These are phyloP conservation scores for Elgaria multicarinata DNA, from an alignment of 2,113 vertebrate species.

Conservation along the genomic window DNA sequence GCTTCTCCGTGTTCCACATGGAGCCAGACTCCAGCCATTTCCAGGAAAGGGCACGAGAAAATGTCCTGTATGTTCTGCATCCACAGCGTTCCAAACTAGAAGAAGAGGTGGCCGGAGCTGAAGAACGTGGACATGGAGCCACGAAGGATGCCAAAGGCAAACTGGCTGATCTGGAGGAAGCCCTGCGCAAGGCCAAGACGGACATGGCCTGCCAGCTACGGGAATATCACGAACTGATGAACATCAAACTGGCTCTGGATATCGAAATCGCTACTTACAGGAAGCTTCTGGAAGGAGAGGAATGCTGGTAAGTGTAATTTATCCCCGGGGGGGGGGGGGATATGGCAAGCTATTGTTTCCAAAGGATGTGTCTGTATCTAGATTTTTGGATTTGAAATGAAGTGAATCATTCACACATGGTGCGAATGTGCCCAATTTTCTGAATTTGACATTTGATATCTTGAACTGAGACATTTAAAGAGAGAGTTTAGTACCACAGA, in stretches of 20 bases:
- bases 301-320: constrained; percentile 78
- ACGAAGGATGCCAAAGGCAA: constrained; percentile 85
- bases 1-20: neutral
- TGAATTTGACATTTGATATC: neutral
- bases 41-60: neutral
- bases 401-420: neutral
- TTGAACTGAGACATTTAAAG: neutral
- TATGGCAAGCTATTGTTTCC: neutral
- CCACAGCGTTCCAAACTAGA: constrained; percentile 76
- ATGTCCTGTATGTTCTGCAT: neutral
- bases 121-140: constrained; percentile 85
- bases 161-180: constrained; percentile 85
- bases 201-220: constrained; percentile 90
- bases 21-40: neutral
- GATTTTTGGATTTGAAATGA: neutral
- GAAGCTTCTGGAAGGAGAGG: constrained; percentile 95
- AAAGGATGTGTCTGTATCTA: neutral
- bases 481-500: neutral
- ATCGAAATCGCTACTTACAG: constrained; percentile 95
- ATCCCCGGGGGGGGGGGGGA: no score
- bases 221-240: constrained; percentile 94
- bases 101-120: constrained; percentile 67
- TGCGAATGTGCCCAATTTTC: neutral
- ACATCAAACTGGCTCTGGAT: constrained; percentile 89
- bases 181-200: constrained; percentile 87